Evolutionary conservation across 1,140 invertebrate genomes (phyloP), one percentile per base, ranked within the genome.

Genomic region (Drosophila pectinifera): DNA sequence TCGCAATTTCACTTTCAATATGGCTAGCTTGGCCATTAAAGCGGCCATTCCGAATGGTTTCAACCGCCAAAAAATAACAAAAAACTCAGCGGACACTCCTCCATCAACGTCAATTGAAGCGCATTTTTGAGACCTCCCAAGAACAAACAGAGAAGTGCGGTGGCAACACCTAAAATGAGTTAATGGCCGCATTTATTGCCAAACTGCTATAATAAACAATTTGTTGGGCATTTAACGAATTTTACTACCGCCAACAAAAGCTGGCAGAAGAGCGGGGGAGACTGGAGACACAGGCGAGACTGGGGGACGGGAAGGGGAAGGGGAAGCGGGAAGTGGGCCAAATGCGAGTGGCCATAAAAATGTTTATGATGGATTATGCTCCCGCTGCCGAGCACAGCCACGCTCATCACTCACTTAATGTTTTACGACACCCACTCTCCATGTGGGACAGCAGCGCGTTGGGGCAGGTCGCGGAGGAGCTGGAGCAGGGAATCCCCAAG

Each of bases 311-410:
- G 26, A 22, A 16, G 16, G 13, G 41, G 51, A 26, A 10, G 45
- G 0, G 16, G 46, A n/a, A 11, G 28, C 48, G 48, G 39, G 59
- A 55, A 74, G 62, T 58, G 73, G 68, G 69, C 78, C 78, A 65
- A 86, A 76, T 78, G 79, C 83, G 83, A 86, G 79, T 74, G 67
- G 38, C 75, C 77, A 90, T 89, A 89, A 89, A 89, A 89, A 89
- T 89, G 84, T 89, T 89, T 89, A 89, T 89, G 84, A 89, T 89
- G 84, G 84, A 89, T 89, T 89, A 90, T 89, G 85, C 77, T 89
- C 61, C 54, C 75, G 73, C 39, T 57, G 24, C 13, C 55, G 36
- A 53, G 49, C 49, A 53, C 38, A 57, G 31, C 58, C 39, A 24
- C 41, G 20, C 51, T 53, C 56, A 56, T 62, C 57, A 84, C 55